Conservation (phyloP, 2,888 invertebrate species). For the Carpatolechia fugitivella region DNA sequence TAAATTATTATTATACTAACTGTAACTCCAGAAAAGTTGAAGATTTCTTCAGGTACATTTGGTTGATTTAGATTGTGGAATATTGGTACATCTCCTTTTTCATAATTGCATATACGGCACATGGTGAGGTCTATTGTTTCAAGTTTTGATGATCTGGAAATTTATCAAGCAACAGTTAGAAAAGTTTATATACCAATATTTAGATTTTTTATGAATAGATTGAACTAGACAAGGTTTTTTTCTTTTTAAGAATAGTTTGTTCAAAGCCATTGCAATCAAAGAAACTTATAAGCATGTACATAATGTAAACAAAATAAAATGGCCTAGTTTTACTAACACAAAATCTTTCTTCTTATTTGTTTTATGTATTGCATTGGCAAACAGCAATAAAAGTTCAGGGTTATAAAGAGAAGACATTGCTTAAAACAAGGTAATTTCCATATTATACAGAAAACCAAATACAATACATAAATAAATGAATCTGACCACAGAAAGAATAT, state of each 20-base stretch:
- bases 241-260: too few relatives aligned
- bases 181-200: too few relatives aligned
- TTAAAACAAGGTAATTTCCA: not conserved
- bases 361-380: constrained; percentile 56
- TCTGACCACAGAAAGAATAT: too few relatives aligned
- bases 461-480: not conserved
- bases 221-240: too few relatives aligned
- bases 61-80: constrained; percentile 56
- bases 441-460: not conserved
- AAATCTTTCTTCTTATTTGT: constrained; percentile 52
- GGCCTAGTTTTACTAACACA: too few relatives aligned
- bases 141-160: constrained; percentile 34
- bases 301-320: too few relatives aligned
- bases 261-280: too few relatives aligned
- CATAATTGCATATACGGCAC: constrained; percentile 60
- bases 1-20: constrained; percentile 54
- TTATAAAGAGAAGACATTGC: constrained; percentile 62
- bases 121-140: constrained; percentile 32
- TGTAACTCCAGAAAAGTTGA: constrained; percentile 56
- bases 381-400: constrained; percentile 53
- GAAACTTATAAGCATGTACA: too few relatives aligned
- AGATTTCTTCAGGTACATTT: constrained; percentile 60
- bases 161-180: not conserved
- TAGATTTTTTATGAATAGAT: too few relatives aligned
- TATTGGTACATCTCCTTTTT: constrained; percentile 58